Conservation (phyloP, 2,888 invertebrate genomes). For the Kryphioiulus occultus region DNA sequence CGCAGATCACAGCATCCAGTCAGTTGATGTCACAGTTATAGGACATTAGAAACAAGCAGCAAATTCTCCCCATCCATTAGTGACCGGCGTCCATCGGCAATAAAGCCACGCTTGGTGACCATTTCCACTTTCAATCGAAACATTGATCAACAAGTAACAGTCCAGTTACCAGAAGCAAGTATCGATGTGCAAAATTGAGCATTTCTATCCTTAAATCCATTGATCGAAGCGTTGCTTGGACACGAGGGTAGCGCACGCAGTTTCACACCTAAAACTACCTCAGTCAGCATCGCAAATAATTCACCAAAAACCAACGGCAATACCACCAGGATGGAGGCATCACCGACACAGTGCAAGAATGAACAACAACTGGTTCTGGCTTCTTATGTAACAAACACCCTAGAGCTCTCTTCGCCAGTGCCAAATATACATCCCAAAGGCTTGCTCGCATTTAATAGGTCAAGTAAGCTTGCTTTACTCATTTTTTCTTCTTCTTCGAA, state of each 20-base stretch:
- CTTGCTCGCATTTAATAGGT: constrained; percentile 49
- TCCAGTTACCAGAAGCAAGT: background rate
- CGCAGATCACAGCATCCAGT: no score
- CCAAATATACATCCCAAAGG: constrained; percentile 41
- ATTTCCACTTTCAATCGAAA: background rate
- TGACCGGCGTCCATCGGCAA: background rate
- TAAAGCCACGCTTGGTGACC: background rate
- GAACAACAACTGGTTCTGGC: constrained; percentile 42
- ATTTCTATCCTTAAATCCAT: background rate
- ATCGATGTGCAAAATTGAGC: background rate
- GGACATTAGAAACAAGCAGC: no score
- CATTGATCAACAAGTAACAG: background rate
- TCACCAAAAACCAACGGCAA: background rate
- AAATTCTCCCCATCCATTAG: background rate
- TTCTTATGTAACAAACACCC: constrained; percentile 43
- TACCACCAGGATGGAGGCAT: background rate
- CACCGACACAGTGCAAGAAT: background rate
- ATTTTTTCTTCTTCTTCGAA: background rate
- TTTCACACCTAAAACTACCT: background rate
- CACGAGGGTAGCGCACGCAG: background rate
- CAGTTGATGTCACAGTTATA: no score
- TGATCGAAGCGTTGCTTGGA: background rate
- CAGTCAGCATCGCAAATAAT: background rate
- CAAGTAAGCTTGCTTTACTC: constrained; percentile 47
- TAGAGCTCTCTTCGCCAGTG: constrained; percentile 13